Percentiles rank a stretch among this genome's conserved stretches.
phyloP scores from a whole-genome alignment of 2,888 invertebrate genomes.

The Drosophila paranaensis region DNA sequence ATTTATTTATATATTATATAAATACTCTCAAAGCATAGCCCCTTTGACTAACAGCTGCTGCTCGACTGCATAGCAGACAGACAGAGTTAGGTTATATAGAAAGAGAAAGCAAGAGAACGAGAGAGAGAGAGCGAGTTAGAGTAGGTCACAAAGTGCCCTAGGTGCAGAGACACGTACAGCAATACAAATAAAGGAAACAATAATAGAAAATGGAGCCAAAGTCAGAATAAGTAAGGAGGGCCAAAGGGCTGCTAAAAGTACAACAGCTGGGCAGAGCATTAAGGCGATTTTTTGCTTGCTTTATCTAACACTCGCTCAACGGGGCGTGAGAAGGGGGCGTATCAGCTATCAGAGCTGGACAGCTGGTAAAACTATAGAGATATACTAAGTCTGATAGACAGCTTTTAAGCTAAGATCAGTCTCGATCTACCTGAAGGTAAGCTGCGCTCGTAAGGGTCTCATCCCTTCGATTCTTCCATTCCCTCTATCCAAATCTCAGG shows the following conservation, averaged over 20 bases:
- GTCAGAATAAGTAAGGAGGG: conserved; percentile 38
- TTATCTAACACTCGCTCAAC: neutral
- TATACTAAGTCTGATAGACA: too few species aligned
- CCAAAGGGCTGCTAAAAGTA: conserved; percentile 44
- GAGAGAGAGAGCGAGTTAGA: neutral
- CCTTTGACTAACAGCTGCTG: conserved; percentile 59
- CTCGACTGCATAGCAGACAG: conserved; percentile 16
- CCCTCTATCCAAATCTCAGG: too few species aligned
- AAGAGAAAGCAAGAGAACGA: neutral
- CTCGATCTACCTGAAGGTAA: too few species aligned
- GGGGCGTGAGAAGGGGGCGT: neutral
- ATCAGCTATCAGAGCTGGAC: neutral
- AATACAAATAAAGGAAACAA: conserved; percentile 79
- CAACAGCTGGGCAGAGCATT: conserved; percentile 54
- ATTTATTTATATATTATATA: too few species aligned
- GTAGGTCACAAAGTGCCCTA: conserved; percentile 63
- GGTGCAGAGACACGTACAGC: conserved; percentile 76
- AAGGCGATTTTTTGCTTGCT: conserved; percentile 18
- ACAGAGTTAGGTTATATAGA: neutral
- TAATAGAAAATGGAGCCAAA: conserved; percentile 75
- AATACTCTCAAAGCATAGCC: neutral
- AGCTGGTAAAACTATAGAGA: too few species aligned
- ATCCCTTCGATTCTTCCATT: too few species aligned
- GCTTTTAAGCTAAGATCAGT: too few species aligned
- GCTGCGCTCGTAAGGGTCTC: too few species aligned